Conservation (phyloP, 2,113 vertebrate genomes). For the Nothocercus nigrocapillus region DNA sequence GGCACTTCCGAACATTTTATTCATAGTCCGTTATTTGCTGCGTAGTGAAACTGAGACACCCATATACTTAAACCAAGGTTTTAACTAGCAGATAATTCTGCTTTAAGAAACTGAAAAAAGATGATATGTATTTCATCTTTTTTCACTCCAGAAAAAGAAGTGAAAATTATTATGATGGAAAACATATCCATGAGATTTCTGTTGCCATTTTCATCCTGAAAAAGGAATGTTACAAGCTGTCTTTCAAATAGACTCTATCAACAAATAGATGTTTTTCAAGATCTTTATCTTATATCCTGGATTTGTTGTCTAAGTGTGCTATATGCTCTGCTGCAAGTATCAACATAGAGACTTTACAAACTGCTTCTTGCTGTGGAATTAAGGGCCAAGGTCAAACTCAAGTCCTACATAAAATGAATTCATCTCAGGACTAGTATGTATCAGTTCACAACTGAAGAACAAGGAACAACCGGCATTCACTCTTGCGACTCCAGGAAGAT, state of each 20-base stretch:
- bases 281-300: not conserved
- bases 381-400: slow-evolving; percentile 58
- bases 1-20: not conserved
- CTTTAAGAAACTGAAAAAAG: not conserved
- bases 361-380: slow-evolving; percentile 10
- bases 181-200: not conserved
- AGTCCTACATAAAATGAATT: slow-evolving; percentile 57
- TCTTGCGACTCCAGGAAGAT: slow-evolving; percentile 15
- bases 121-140: not conserved
- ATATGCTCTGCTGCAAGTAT: not conserved
- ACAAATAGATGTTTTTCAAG: not conserved
- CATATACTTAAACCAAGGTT: not conserved
- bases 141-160: not conserved
- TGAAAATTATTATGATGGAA: not conserved
- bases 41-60: not conserved
- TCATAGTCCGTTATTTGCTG: not conserved
- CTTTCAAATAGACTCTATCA: slow-evolving; percentile 16
- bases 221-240: not conserved
- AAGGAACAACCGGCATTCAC: slow-evolving; percentile 47
- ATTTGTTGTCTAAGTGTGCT: not conserved
- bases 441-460: slow-evolving; percentile 43
- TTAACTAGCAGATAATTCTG: not conserved
- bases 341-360: not conserved
- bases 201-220: not conserved
- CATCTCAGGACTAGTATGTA: slow-evolving; percentile 48